A percentile compares a stretch with the other conserved stretches of the same genome.
These are phyloP conservation scores for Chloropsis hardwickii DNA, from an alignment of 2,113 vertebrate genomes.

Conservation along the genomic window DNA sequence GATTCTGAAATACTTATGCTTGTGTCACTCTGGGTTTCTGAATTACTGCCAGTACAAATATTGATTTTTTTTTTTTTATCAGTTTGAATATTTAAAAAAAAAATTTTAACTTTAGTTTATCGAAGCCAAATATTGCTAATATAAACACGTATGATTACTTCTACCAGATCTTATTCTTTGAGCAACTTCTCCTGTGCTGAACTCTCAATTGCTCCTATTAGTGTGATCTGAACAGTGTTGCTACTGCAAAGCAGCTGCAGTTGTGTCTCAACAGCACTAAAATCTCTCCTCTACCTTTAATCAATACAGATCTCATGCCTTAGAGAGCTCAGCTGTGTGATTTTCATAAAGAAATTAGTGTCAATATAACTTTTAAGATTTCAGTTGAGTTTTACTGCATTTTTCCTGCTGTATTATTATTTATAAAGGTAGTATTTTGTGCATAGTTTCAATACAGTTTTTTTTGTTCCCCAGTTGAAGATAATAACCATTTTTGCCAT, in stretches of 20 bases:
- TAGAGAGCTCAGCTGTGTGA: not conserved
- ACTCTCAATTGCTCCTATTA: not conserved
- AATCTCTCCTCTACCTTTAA: not conserved
- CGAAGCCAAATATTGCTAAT: not conserved
- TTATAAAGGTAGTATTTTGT: not conserved
- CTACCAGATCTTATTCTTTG: not conserved
- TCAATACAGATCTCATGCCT: fast-evolving
- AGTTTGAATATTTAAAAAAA: not conserved
- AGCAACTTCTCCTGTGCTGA: not conserved
- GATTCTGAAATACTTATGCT: not conserved
- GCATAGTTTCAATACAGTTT: not conserved
- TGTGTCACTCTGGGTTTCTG: not conserved
- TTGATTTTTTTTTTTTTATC: not conserved
- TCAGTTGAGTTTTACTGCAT: not conserved
- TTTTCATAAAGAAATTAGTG: not conserved
- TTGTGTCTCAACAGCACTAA: not conserved
- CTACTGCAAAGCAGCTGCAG: not conserved
- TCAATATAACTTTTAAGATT: not conserved
- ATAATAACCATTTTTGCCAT: not conserved
- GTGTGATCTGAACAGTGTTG: not conserved
- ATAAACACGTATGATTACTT: not conserved
- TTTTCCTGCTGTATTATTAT: not conserved
- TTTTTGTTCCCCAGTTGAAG: not conserved
- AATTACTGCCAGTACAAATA: not conserved
- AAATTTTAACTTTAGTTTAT: not conserved